Evolutionary conservation across 2,113 vertebrate genomes (phyloP).

Genomic region (Podiceps cristatus): DNA sequence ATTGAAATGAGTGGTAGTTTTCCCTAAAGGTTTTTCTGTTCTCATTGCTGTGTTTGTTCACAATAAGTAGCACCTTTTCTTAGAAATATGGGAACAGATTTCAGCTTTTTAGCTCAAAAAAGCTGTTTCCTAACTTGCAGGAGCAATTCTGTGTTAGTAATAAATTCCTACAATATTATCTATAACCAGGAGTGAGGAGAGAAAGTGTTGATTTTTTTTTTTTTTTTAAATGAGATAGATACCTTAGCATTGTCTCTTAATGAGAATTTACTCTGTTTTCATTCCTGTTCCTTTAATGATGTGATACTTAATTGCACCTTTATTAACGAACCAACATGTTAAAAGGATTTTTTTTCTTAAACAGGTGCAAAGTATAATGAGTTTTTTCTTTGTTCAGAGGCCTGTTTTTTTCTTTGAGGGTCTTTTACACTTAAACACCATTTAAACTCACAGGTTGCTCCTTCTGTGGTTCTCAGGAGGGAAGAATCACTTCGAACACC

Average conservation of each 20-base stretch:
- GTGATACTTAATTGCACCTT: slow-evolving; percentile 63
- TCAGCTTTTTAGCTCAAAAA: neutral
- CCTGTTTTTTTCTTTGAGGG: slow-evolving; percentile 67
- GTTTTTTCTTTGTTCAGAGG: slow-evolving; percentile 63
- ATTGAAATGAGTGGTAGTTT: slow-evolving; percentile 50
- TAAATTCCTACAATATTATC: neutral
- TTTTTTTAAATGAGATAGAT: neutral
- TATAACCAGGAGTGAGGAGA: neutral
- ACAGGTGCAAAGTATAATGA: slow-evolving; percentile 85
- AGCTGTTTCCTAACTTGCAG: neutral
- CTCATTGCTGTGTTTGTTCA: neutral
- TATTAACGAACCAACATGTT: slow-evolving; percentile 55
- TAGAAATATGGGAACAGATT: neutral
- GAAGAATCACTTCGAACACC: slow-evolving; percentile 16
- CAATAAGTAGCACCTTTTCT: neutral
- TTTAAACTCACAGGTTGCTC: slow-evolving; percentile 80
- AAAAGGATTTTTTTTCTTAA: slow-evolving; percentile 77
- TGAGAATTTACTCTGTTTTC: slow-evolving; percentile 6
- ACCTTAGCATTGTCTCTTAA: slow-evolving; percentile 2
- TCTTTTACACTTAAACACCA: slow-evolving; percentile 78
- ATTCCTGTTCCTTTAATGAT: slow-evolving; percentile 39
- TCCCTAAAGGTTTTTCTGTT: slow-evolving; percentile 23
- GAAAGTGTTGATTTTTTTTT: neutral
- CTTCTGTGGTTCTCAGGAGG: slow-evolving; percentile 79
- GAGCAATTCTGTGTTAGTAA: neutral